Conservation (phyloP, 2,797 vertebrate genomes). For the Macroramphosus scolopax region DNA sequence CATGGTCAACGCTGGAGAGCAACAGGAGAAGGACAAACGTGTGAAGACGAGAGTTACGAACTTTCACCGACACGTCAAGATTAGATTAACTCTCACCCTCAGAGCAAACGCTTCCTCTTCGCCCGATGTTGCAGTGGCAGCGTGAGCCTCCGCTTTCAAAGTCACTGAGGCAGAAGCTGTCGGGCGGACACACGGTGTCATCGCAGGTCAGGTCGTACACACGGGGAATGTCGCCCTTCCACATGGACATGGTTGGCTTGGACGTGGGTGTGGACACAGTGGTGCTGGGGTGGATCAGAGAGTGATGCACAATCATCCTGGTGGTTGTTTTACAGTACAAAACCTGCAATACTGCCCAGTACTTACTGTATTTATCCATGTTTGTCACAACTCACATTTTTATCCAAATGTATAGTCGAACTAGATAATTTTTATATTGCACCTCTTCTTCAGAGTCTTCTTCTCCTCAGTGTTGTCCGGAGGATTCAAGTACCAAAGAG, state of each 20-base stretch:
- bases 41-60: no score
- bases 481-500: no score
- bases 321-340: not conserved
- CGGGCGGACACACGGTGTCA: conserved; percentile 83
- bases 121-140: conserved; percentile 93
- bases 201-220: conserved; percentile 85
- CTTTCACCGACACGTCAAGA: no score
- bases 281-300: conserved; percentile 20
- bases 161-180: conserved; percentile 92
- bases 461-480: no score
- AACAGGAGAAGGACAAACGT: conserved; percentile 10
- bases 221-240: conserved; percentile 66
- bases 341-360: not conserved
- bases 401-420: no score
- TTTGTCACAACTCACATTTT: no score
- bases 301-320: not conserved
- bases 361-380: no score
- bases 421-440: no score
- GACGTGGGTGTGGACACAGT: conserved; percentile 37
- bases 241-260: conserved; percentile 52
- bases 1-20: conserved; percentile 80
- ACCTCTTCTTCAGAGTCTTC: no score
- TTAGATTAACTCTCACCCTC: conserved; percentile 74
- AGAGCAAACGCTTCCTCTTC: conserved; percentile 81
- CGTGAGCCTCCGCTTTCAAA: conserved; percentile 84